Evolutionary conservation across 1,140 invertebrate genomes (phyloP).

Genomic region (Drosophila nikananu): DNA sequence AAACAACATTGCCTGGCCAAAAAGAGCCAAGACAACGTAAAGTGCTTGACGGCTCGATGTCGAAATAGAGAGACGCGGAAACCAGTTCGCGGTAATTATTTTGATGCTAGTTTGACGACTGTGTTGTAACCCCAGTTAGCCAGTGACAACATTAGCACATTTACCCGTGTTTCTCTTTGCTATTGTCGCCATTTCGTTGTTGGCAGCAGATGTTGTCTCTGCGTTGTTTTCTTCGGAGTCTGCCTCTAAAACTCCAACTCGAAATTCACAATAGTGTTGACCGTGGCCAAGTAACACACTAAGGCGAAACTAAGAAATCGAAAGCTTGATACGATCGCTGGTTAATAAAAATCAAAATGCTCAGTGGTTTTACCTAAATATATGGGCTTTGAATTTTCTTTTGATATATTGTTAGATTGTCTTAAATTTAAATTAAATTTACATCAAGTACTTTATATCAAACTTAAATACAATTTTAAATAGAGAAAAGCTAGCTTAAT

Average conservation of each 20-base stretch:
- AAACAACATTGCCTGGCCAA: slow-evolving; percentile 34
- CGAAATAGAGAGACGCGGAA: slow-evolving; percentile 71
- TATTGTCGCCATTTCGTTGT: slow-evolving; percentile 14
- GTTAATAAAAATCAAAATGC: slow-evolving; percentile 13
- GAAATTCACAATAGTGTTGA: slow-evolving; percentile 52
- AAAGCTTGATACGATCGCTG: slow-evolving; percentile 19
- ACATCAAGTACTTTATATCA: no score
- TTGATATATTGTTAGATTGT: not conserved
- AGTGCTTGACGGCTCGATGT: slow-evolving; percentile 53
- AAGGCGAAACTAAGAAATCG: slow-evolving; percentile 35
- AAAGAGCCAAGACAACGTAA: slow-evolving; percentile 18
- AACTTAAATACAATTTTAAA: no score
- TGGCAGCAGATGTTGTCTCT: slow-evolving; percentile 24
- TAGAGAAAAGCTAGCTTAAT: not conserved
- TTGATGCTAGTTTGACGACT: slow-evolving; percentile 61
- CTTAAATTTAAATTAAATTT: not conserved
- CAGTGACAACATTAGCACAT: slow-evolving; percentile 54
- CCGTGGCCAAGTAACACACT: slow-evolving; percentile 77
- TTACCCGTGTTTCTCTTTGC: slow-evolving; percentile 41
- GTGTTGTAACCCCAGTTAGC: slow-evolving; percentile 61
- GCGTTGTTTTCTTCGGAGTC: slow-evolving; percentile 30
- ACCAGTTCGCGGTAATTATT: slow-evolving; percentile 75
- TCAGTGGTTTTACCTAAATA: not conserved
- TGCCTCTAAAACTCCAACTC: slow-evolving; percentile 27
- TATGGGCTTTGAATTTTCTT: not conserved